A percentile compares a stretch with the other conserved stretches of the same genome.
These are phyloP conservation scores for Trididemnum miniatum DNA, from an alignment of 23 tunicate genomes.

Conservation along the genomic window DNA sequence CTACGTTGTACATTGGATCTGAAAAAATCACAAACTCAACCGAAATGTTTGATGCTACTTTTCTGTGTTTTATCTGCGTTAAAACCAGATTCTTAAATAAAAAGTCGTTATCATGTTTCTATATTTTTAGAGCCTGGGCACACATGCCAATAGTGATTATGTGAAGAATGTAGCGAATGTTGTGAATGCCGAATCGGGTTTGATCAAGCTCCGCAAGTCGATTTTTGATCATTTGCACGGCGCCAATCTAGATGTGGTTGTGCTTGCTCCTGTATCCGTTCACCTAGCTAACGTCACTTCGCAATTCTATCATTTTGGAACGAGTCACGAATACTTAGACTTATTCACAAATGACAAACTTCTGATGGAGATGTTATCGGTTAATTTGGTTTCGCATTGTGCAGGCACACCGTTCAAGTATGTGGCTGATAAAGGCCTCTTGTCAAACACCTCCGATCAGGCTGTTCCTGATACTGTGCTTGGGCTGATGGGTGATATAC, in stretches of 20 bases:
- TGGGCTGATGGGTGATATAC: not conserved
- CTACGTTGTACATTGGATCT: too few relatives aligned
- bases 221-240: conserved; percentile 44
- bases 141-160: conserved; percentile 46
- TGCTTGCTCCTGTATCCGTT: conserved; percentile 14
- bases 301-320: conserved; percentile 80
- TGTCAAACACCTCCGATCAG: not conserved
- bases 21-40: too few relatives aligned
- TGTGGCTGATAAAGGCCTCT: not conserved
- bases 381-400: conserved; percentile 25
- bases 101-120: too few relatives aligned
- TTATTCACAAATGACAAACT: conserved; percentile 33
- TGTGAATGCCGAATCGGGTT: conserved; percentile 33
- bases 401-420: conserved; percentile 55
- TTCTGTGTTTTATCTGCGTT: too few relatives aligned
- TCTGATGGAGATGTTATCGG: conserved; percentile 29
- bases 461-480: not conserved
- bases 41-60: too few relatives aligned
- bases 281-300: conserved; percentile 15
- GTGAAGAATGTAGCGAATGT: conserved; percentile 70
- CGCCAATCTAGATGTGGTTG: conserved; percentile 46
- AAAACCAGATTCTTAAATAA: too few relatives aligned
- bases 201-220: conserved; percentile 38
- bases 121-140: conserved; percentile 46
- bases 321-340: conserved; percentile 54